phyloP scores from a whole-genome alignment of 2,888 invertebrate genomes.

The Lasioglossum figueresi region DNA sequence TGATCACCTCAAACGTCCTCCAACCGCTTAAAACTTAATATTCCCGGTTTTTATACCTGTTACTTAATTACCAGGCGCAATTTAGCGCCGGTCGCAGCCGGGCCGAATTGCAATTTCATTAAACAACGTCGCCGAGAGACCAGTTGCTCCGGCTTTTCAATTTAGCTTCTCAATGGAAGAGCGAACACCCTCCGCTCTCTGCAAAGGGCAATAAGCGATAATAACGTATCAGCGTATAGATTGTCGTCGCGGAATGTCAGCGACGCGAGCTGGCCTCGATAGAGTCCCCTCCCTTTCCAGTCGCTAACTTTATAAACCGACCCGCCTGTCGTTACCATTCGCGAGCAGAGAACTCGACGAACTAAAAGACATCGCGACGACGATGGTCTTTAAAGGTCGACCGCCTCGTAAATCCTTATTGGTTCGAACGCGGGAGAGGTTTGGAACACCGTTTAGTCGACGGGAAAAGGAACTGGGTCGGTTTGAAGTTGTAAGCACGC shows the following conservation, averaged over 20 bases:
- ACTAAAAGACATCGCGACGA: constrained; percentile 20
- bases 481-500: neutral
- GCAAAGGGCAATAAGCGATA: constrained; percentile 69
- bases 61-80: constrained; percentile 42
- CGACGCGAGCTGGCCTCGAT: constrained; percentile 70
- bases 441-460: constrained; percentile 36
- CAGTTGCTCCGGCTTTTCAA: constrained; percentile 41
- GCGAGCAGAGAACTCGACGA: constrained; percentile 44
- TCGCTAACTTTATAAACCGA: constrained; percentile 45
- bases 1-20: neutral
- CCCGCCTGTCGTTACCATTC: constrained; percentile 45
- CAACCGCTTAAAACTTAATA: constrained; percentile 20
- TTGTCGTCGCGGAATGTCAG: constrained; percentile 74
- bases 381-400: constrained; percentile 70
- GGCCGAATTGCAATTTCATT: constrained; percentile 44
- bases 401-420: constrained; percentile 65
- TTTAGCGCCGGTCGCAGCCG: constrained; percentile 11
- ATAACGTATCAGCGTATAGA: constrained; percentile 69
- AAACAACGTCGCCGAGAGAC: constrained; percentile 28
- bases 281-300: constrained; percentile 51
- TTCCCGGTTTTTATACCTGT: constrained; percentile 20
- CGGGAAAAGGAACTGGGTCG: neutral
- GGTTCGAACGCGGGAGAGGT: constrained; percentile 30
- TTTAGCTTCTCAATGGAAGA: constrained; percentile 59
- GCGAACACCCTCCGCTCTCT: constrained; percentile 47